Percentiles rank a stretch among this genome's conserved stretches.
Evolutionary conservation across 2,113 vertebrate species (phyloP).

Genomic region (Pyrgilauda ruficollis): DNA sequence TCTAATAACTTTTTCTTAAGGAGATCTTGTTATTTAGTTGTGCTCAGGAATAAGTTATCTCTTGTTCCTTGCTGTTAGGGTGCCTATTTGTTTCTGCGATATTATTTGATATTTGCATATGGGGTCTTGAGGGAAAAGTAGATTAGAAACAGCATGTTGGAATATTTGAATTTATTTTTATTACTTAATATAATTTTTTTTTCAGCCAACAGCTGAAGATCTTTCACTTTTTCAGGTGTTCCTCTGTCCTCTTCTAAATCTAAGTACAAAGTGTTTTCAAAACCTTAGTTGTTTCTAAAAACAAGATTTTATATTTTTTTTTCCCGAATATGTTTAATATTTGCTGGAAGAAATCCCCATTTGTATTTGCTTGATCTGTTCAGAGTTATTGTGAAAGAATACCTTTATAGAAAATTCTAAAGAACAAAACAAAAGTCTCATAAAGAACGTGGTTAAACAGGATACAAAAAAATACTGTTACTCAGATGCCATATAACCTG

Average conservation of each 20-base stretch:
- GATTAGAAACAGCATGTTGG: neutral
- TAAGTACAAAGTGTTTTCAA: neutral
- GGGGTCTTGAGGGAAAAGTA: slow-evolving; percentile 13
- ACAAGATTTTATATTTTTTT: neutral
- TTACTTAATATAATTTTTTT: neutral
- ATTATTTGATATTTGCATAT: slow-evolving; percentile 5
- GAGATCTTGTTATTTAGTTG: slow-evolving; percentile 10
- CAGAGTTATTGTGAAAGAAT: neutral
- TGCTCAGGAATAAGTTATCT: slow-evolving; percentile 23
- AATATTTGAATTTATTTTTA: slow-evolving; percentile 27
- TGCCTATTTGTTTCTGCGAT: slow-evolving; percentile 34
- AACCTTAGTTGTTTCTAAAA: neutral
- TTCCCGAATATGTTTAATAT: neutral
- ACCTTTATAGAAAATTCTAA: neutral
- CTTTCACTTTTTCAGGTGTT: neutral
- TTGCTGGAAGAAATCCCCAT: neutral
- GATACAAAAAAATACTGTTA: neutral
- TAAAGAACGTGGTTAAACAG: neutral
- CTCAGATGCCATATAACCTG: neutral
- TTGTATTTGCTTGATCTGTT: neutral
- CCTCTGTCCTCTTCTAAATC: neutral
- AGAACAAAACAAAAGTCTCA: neutral
- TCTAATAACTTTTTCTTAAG: slow-evolving; percentile 65
- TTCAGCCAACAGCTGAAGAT: neutral
- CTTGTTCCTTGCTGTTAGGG: neutral